Base-by-base conservation (phyloP, 2,113 vertebrate genomes). In the Pimephales promelas region DNA sequence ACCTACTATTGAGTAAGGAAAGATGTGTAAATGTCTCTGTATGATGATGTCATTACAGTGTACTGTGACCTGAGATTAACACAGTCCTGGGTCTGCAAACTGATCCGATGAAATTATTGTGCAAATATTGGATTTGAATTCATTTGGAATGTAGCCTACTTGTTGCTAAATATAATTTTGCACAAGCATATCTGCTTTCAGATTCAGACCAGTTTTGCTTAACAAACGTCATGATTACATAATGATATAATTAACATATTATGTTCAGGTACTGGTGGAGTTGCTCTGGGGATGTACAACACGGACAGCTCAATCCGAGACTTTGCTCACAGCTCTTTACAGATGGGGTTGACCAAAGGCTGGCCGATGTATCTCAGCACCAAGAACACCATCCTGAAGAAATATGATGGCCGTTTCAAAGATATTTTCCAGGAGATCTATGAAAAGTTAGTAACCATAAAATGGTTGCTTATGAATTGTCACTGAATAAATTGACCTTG, bases 381-480 rank as follows among this genome's bases (percentile, higher is more conserved):
- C 88, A 99, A 99, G 89, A 99, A 99, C 92, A 99, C 98, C 71
- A 99, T 99, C 89, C 95, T 99, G 88, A 99, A 99, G 93, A 97
- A 93, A 92, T 99, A 99, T 0, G 98, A 99, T 66, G 98, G 98
- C 0, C 96, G 97, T 84, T 99, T 99, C 91, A 99, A 98, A 88
- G 98, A 99, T 90, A 97, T 99, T 89, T 99, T 99, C 92, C 98
- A 99, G 90, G 97, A 99, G 7, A 99, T 99, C 89, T 99, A 99
- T 87, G 97, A 99, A 79, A 98, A 96, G 98, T 99, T 94, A 93
- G 85, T 56, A 31, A 9, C 4, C 3, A 10, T 45, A 11, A 68
- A 56, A 16, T 54, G 34, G 28, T 47, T 54, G 47, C 16, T 1
- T 18, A 22, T 68, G 8, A 20, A 36, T 3, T 66, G 62, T 34